These are phyloP conservation scores for Physeter macrocephalus DNA, from an alignment of 2,113 vertebrate species.

Conservation along the genomic window DNA sequence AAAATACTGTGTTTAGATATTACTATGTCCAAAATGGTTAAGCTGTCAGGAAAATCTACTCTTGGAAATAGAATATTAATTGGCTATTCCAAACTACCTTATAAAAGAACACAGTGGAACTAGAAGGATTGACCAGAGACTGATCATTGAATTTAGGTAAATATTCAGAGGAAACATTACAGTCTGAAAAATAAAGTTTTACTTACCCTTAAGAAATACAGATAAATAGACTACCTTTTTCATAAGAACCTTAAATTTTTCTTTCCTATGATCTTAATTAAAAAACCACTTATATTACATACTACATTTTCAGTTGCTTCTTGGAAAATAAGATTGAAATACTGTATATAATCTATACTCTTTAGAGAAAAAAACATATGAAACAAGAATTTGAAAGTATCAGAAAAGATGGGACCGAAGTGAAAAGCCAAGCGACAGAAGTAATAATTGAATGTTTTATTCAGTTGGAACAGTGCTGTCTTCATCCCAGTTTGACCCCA, in stretches of 20 bases:
- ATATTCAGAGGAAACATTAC: not conserved
- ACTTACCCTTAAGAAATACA: not conserved
- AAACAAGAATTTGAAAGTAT: not conserved
- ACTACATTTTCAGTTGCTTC: not conserved
- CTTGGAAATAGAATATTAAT: not conserved
- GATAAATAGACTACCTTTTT: not conserved
- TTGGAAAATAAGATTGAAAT: not conserved
- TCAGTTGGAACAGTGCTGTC: not conserved
- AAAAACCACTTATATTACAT: not conserved
- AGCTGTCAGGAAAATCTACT: not conserved
- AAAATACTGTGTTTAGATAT: not conserved
- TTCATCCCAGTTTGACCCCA: not conserved
- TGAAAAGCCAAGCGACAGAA: not conserved
- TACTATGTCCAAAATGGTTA: not conserved
- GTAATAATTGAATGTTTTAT: not conserved
- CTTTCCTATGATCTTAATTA: not conserved
- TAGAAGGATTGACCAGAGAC: not conserved
- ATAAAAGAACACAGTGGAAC: not conserved
- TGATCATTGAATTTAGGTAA: not conserved
- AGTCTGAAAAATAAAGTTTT: conserved; percentile 3
- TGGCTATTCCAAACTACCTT: not conserved
- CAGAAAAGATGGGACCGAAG: not conserved
- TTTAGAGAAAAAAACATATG: not conserved
- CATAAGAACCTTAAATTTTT: not conserved
- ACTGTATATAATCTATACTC: not conserved